Conservation (phyloP, 2,113 vertebrate species). For the Etheostoma spectabile region DNA sequence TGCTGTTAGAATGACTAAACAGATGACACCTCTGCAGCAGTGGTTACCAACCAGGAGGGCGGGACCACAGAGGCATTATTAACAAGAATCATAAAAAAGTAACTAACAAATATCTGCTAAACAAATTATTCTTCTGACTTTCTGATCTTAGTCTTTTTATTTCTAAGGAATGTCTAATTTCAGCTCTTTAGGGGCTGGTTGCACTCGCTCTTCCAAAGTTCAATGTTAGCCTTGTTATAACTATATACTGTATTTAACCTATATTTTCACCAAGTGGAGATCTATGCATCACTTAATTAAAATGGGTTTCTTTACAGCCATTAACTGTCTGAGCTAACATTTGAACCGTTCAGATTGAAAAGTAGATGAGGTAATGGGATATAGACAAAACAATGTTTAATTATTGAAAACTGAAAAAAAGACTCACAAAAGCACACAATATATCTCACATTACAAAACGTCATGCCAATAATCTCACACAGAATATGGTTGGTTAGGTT, state of each 20-base stretch:
- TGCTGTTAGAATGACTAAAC: not conserved
- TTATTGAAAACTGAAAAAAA: no score
- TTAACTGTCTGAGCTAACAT: no score
- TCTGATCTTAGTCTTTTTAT: not conserved
- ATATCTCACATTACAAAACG: no score
- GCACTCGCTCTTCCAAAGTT: not conserved
- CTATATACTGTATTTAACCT: no score
- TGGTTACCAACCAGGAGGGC: not conserved
- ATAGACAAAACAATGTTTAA: not conserved
- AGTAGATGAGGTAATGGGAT: no score
- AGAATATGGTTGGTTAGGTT: not conserved
- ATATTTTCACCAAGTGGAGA: not conserved
- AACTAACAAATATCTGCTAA: not conserved
- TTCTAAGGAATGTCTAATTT: not conserved
- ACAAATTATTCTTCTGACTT: not conserved
- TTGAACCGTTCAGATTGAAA: no score
- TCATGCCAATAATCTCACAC: not conserved
- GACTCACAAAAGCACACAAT: no score
- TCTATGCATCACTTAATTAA: not conserved
- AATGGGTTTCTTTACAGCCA: not conserved
- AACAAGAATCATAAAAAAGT: not conserved
- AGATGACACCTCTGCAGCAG: not conserved
- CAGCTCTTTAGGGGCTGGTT: not conserved
- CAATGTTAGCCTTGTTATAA: not conserved
- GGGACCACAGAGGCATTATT: not conserved